Evolutionary conservation across 2,888 invertebrate genomes (phyloP), one percentile per base, ranked within the genome.

Genomic region (Ophioninae sp.): DNA sequence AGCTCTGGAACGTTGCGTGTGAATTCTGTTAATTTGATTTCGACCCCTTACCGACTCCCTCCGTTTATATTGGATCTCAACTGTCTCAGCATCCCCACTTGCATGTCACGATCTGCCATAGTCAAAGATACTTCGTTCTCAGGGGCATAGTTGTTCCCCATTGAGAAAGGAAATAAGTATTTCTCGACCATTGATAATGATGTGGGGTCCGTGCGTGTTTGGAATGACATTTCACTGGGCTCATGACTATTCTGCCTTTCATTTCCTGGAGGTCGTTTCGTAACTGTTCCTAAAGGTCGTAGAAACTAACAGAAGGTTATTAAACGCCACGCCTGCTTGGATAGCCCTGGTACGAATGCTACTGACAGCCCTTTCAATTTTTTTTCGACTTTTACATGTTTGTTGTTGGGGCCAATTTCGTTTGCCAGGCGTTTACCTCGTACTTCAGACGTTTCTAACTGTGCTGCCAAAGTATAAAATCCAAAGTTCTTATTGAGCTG

Each of bases 1-100:
- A 30, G 51, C 64, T 64, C 65, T 58, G 76, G 59, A 80, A 82
- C 76, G 86, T 87, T 86, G 86, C 86, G 86, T 86, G 86, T 79
- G 79, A 79, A 77, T 72, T 65, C 76, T 75, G 64, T 79, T 81
- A 74, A 68, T 81, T 71, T 77, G 61, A 44, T 73, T 75, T 79
- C 59, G 39, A 39, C 39, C 39, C 23, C 56, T 39, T 22, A 17
- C 20, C 17, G 41, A 8, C 10, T 6, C 17, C 37, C 37, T 74
- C 22, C 10, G 65, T 23, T 30, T 72, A 30, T 20, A 30, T 17
- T 30, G 20, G 65, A 51, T 51, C 51, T 51, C 17, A 5, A 51
- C 51, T 51, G 51, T 51, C 51, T 13, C 51, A 51, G 51, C 51
- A 5, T 51, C 51, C 13, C 51, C 17, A 51, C 51, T 51, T 51